Evolutionary conservation across 2,888 invertebrate species (phyloP), one percentile per base, ranked within the genome.

Genomic region (Chaetogeoica ovagalla): DNA sequence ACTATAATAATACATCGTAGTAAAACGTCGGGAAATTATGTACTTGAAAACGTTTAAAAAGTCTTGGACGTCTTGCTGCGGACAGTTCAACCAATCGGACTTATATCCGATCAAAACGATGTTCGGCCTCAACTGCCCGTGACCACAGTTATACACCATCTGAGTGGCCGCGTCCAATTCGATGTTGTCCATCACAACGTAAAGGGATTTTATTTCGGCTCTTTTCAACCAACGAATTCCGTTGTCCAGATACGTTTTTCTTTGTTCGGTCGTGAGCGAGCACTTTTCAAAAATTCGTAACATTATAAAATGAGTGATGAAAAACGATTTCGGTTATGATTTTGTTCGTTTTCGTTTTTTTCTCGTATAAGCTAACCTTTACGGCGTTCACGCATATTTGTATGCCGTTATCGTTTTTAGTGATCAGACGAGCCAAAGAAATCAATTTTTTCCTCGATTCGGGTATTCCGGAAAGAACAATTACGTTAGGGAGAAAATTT

Each of bases 31-130:
- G 2, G 5, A 43, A 65, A 57, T 30, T 9, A 77, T 94, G 91
- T 88, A 98, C 95, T 98, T 97, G 89, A 98, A 93, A 66, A 96
- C 91, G 86, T 96, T 95, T 84, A 98, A 97, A 87, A 98, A 99
- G 86, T 95, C 93, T 72, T 91, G 90, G 60, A 97, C 88, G 82
- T 94, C 93, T 74, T 90, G 89, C 23, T 89, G 89, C 0, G 91
- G 90, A 85, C 95, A 93, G 6, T 90, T 91, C 84, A 91, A 90
- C 98, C 98, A 99, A 86, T 98, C 93, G 82, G 91, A 90, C 86
- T 98, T 98, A 88, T 94, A 97, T 8, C 99, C 99, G 90, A 98
- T 90, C 84, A 98, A 87, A 30, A 98, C 87, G 83, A 97, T 96
- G 86, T 99, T 99, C 0, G 99, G 98, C 82, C 91, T 91, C 82